Base-by-base conservation (phyloP, 2,888 invertebrate genomes). In the Leptura quadrifasciata region DNA sequence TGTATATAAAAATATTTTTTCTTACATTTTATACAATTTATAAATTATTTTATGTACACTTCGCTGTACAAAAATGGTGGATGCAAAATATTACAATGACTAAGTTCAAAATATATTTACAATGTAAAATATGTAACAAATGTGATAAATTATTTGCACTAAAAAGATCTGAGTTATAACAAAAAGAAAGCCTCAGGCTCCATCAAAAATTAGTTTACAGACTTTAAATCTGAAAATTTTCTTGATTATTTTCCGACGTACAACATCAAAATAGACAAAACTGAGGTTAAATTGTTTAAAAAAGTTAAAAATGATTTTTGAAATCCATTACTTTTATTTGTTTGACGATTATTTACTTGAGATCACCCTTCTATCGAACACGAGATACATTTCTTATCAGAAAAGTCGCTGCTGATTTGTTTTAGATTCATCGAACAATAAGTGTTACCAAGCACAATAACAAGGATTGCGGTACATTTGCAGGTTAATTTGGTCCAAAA, bases 1-100 rank as follows among this genome's bases (percentile, higher is more conserved):
- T 81, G 79, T 77, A 79, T 82, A 83, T 77, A 83, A 81, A 82
- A 82, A 83, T 81, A 80, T 76, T 75, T 81, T 73, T 78, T 69
- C 75, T 78, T 79, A 79, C 80, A 80, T 71, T 80, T 81, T 81
- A 75, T 82, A 81, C 80, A 80, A 70, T 78, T 79, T 75, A 80
- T 78, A 82, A 77, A 80, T n/a, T 79, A 82, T 75, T 47, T 70
- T 82, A 81, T 82, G 79, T 81, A 82, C 81, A 79, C 31, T 70
- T 65, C 52, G 76, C 72, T 76, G 79, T 79, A 81, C 77, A 78
- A 68, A 39, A 72, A 76, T 67, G n/a, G 67, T 60, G 47, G 65
- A 70, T 60, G 76, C 86, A 65, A 63, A 47, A 47, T 47, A 47
- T 47, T 47, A 47, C 47, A 47, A 47, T 47, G 15, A 47, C 47